Conservation (phyloP, 2,888 invertebrate genomes). For the Polylopha cassiicola region DNA sequence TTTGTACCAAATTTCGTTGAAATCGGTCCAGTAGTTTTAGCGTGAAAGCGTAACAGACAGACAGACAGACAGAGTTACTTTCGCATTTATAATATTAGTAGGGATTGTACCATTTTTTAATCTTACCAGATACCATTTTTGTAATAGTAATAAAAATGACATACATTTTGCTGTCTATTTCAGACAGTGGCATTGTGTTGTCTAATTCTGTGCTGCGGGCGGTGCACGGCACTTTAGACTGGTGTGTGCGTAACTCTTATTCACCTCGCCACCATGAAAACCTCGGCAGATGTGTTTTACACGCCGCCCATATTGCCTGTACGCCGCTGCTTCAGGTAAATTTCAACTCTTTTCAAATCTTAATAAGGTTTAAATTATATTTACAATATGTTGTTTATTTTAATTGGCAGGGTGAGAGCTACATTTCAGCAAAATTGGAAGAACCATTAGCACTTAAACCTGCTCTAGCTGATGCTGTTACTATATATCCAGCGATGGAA, state of each 20-base stretch:
- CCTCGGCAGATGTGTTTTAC: conserved; percentile 90
- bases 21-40: too few relatives aligned
- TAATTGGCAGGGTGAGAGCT: conserved; percentile 45
- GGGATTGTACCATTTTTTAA: not conserved
- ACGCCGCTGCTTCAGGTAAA: conserved; percentile 70
- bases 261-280: conserved; percentile 90
- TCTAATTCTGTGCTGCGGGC: conserved; percentile 91
- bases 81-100: too few relatives aligned
- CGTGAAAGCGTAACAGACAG: too few relatives aligned
- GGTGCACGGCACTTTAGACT: conserved; percentile 87
- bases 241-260: conserved; percentile 92
- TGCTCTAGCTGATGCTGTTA: conserved; percentile 73
- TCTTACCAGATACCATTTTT: not conserved
- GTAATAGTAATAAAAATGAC: not conserved
- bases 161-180: conserved; percentile 32
- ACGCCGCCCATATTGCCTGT: conserved; percentile 82
- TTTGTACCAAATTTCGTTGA: too few relatives aligned
- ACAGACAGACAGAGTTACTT: too few relatives aligned
- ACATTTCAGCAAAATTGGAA: conserved; percentile 28
- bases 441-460: conserved; percentile 41
- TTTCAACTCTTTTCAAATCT: not conserved
- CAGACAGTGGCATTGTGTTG: conserved; percentile 90
- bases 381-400: not conserved
- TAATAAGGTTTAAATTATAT: not conserved
- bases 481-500: conserved; percentile 80